Conservation (phyloP, 2,113 vertebrate species). For the Ceratotherium simum region DNA sequence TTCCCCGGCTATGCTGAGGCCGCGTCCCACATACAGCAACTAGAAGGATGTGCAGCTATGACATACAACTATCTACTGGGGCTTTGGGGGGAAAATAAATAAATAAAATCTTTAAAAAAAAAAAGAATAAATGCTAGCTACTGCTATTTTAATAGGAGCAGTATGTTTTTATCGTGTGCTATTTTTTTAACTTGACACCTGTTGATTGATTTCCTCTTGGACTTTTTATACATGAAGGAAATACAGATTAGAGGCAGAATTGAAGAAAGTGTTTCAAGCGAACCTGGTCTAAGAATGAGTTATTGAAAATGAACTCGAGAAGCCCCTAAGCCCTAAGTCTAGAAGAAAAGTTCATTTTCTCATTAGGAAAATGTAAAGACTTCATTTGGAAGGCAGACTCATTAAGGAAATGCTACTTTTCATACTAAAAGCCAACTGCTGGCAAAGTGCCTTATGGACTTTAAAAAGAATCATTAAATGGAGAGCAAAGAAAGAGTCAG, state of each 20-base stretch:
- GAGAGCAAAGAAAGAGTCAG: conserved; percentile 50
- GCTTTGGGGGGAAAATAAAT: too few species aligned
- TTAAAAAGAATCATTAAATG: conserved; percentile 56
- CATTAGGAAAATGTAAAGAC: conserved; percentile 61
- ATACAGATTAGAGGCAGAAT: conserved; percentile 22
- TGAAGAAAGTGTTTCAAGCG: background rate
- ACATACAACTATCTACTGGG: too few species aligned
- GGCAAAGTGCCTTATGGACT: conserved; percentile 54
- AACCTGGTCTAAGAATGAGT: background rate
- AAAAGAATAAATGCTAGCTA: background rate
- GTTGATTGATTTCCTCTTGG: background rate
- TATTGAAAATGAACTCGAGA: background rate
- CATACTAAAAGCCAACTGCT: conserved; percentile 68
- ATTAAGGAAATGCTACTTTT: conserved; percentile 71
- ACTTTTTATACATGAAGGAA: background rate
- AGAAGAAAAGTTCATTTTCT: conserved; percentile 51
- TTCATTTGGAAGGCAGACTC: conserved; percentile 55
- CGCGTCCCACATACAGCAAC: too few species aligned
- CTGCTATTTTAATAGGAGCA: background rate
- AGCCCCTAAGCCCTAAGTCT: background rate
- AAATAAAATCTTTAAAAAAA: too few species aligned
- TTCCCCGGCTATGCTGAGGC: too few species aligned
- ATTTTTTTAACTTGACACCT: conserved; percentile 6
- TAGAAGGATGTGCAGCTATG: too few species aligned
- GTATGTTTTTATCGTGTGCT: background rate